phyloP scores from a whole-genome alignment of 2,797 vertebrate species.

The Sebastes kiyomatsui region DNA sequence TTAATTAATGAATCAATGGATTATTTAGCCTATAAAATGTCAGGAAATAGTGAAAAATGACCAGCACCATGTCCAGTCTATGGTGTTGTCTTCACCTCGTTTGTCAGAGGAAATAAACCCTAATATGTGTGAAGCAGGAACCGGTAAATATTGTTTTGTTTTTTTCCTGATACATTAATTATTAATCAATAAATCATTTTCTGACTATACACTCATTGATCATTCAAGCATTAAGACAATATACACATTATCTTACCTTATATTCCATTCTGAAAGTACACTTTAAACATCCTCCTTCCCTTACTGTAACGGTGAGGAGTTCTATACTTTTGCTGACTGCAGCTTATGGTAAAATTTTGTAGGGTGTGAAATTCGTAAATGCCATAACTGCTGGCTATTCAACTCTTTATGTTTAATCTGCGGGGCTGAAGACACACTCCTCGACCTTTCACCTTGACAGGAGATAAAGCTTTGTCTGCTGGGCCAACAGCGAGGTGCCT shows the following conservation, averaged over 20 bases:
- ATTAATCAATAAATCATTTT: background rate
- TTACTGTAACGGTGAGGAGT: background rate
- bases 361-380: constrained; percentile 56
- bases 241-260: background rate
- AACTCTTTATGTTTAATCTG: constrained; percentile 51
- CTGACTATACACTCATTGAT: background rate
- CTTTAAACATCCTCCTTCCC: background rate
- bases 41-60: background rate
- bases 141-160: background rate
- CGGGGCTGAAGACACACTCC: constrained; percentile 29
- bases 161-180: background rate
- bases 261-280: background rate
- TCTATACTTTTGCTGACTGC: constrained; percentile 53
- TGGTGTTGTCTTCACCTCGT: background rate
- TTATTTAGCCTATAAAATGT: background rate
- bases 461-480: constrained; percentile 42
- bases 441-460: constrained; percentile 60
- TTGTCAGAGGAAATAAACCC: background rate
- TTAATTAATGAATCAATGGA: background rate
- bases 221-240: background rate
- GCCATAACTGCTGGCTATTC: constrained; percentile 48
- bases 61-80: background rate
- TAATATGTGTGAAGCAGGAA: background rate
- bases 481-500: constrained; percentile 22
- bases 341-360: constrained; percentile 59